A percentile compares a stretch with the other conserved stretches of the same genome.
Conservation (phyloP, 1,140 invertebrate species). For the Scaptomyza graminum region DNA sequence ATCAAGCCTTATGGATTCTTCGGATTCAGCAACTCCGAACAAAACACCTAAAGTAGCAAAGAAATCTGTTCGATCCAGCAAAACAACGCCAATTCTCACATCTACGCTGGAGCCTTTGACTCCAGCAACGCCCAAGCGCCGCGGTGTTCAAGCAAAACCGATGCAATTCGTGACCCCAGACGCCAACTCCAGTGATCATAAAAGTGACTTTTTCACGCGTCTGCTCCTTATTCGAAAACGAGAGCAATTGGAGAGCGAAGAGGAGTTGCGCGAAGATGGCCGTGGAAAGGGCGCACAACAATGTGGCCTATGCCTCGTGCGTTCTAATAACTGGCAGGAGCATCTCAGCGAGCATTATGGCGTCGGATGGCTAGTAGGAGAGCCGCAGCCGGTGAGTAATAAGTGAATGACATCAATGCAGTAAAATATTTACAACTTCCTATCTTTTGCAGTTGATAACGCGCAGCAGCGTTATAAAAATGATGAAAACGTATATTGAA, state of each 20-base stretch:
- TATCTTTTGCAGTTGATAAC: constrained; percentile 12
- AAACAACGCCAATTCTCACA: neutral
- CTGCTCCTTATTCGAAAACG: constrained; percentile 64
- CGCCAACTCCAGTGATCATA: neutral
- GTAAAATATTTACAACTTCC: too few species aligned
- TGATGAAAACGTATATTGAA: constrained; percentile 46
- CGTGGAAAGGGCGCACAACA: constrained; percentile 27
- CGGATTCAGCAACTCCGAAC: neutral
- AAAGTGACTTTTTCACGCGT: constrained; percentile 44
- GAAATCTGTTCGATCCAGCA: neutral
- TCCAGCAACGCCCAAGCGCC: constrained; percentile 10
- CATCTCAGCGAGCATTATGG: constrained; percentile 72
- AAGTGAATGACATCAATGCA: neutral
- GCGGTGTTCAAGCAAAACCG: constrained; percentile 21
- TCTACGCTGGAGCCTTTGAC: neutral
- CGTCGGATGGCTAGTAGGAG: constrained; percentile 59
- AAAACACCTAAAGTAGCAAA: neutral
- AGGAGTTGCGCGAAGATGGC: constrained; percentile 47
- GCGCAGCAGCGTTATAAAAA: constrained; percentile 28
- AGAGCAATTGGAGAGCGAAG: constrained; percentile 55
- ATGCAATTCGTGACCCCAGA: neutral
- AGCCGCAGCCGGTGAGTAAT: constrained; percentile 30
- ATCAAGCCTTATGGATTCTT: neutral
- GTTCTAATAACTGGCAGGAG: constrained; percentile 37
- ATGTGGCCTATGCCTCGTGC: constrained; percentile 69